Conservation (phyloP, 2,113 vertebrate species). For the Campylomormyrus tamandua region DNA sequence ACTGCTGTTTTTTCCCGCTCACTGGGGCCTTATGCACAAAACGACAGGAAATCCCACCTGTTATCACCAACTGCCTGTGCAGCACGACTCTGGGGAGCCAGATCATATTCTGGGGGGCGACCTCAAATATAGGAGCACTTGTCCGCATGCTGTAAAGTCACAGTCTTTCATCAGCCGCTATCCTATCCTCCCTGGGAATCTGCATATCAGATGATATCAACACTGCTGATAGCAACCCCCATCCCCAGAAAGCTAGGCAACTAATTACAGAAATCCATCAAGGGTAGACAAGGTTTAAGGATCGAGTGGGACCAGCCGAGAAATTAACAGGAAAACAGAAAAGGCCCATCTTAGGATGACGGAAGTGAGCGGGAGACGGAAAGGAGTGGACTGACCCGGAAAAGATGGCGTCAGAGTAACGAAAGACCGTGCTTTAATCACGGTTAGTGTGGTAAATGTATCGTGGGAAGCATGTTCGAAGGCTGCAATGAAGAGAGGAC, state of each 20-base stretch:
- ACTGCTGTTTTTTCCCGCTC: slow-evolving; percentile 11
- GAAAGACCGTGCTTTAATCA: background rate
- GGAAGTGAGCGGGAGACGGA: background rate
- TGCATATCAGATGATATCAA: background rate
- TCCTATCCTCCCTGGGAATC: background rate
- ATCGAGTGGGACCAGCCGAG: background rate
- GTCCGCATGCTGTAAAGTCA: background rate
- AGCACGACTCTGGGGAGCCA: background rate
- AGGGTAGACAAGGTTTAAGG: background rate
- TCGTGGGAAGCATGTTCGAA: background rate
- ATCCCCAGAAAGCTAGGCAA: background rate
- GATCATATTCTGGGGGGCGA: background rate
- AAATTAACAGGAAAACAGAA: background rate
- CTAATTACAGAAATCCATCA: background rate
- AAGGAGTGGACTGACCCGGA: background rate
- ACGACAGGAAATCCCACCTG: background rate
- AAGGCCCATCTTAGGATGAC: background rate
- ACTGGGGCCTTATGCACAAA: background rate
- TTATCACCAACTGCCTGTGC: background rate
- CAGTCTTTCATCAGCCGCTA: background rate
- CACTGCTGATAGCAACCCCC: background rate
- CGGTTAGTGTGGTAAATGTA: background rate
- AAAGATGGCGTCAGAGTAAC: background rate
- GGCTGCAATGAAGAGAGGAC: background rate
- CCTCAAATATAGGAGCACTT: background rate